These are phyloP conservation scores for Geodia barretti DNA, from an alignment of 37 sponge, comb jelly and placozoan genomes.

Conservation along the genomic window DNA sequence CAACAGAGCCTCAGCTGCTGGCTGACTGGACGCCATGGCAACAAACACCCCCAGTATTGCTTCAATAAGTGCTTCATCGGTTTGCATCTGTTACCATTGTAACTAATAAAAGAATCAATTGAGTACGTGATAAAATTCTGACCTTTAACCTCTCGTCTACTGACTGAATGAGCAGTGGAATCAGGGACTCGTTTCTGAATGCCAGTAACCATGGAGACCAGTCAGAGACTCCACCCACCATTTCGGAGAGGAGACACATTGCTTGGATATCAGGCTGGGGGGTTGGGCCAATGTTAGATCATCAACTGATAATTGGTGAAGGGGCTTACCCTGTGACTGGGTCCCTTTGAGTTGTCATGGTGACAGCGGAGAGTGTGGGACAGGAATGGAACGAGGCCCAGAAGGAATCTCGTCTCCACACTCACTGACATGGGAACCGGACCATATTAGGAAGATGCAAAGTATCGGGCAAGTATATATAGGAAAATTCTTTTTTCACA, in stretches of 20 bases:
- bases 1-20: slow-evolving; percentile 46
- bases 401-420: slow-evolving; percentile 38
- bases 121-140: neutral
- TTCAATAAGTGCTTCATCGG: slow-evolving; percentile 30
- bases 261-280: slow-evolving; percentile 48
- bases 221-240: slow-evolving; percentile 15
- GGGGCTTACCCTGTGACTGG: slow-evolving; percentile 25
- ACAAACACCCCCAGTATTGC: slow-evolving; percentile 28
- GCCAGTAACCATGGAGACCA: slow-evolving; percentile 16
- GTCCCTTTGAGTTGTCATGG: slow-evolving; percentile 6
- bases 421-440: slow-evolving; percentile 12
- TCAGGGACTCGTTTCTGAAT: slow-evolving; percentile 40
- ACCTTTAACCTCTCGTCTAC: slow-evolving; percentile 43
- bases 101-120: too few species aligned
- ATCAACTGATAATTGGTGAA: neutral
- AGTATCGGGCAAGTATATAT: too few species aligned
- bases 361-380: slow-evolving; percentile 36
- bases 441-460: too few species aligned
- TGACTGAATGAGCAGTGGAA: slow-evolving; percentile 7
- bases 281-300: neutral
- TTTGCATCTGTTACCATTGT: neutral
- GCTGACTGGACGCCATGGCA: neutral
- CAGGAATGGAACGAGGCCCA: slow-evolving; percentile 34
- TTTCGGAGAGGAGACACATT: slow-evolving; percentile 46
- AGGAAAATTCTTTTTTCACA: too few species aligned